These are phyloP conservation scores for Poeciliopsis infans DNA, from an alignment of 2,797 vertebrate species.

Conservation along the genomic window DNA sequence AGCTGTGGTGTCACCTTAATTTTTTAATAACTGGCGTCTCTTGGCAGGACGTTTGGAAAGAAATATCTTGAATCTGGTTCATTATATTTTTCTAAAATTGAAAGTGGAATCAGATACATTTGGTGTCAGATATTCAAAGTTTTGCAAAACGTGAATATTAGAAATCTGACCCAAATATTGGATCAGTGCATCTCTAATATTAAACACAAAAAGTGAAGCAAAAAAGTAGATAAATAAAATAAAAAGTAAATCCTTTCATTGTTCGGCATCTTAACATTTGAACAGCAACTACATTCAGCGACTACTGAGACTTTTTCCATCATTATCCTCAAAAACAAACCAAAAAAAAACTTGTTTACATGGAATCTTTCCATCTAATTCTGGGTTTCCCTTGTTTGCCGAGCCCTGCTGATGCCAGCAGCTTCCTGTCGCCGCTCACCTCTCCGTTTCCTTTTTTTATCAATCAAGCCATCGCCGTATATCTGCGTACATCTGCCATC, in stretches of 20 bases:
- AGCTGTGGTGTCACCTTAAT: neutral
- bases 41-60: neutral
- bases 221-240: neutral
- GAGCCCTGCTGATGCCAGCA: slow-evolving; percentile 52
- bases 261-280: neutral
- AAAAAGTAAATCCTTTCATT: neutral
- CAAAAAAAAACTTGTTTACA: slow-evolving; percentile 37
- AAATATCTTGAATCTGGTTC: neutral
- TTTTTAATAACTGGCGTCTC: neutral
- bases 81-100: neutral
- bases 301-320: slow-evolving; percentile 36
- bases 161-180: neutral
- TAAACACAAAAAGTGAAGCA: neutral
- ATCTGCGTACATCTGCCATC: slow-evolving; percentile 65
- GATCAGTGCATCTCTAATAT: neutral
- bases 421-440: slow-evolving; percentile 58
- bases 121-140: neutral
- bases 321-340: neutral
- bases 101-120: neutral
- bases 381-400: slow-evolving; percentile 49
- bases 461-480: slow-evolving; percentile 60
- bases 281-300: neutral
- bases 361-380: slow-evolving; percentile 42
- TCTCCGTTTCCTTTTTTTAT: slow-evolving; percentile 54
- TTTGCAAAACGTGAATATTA: neutral